These are phyloP conservation scores for Remorina albescens DNA, from an alignment of 2,797 vertebrate species.

Conservation along the genomic window DNA sequence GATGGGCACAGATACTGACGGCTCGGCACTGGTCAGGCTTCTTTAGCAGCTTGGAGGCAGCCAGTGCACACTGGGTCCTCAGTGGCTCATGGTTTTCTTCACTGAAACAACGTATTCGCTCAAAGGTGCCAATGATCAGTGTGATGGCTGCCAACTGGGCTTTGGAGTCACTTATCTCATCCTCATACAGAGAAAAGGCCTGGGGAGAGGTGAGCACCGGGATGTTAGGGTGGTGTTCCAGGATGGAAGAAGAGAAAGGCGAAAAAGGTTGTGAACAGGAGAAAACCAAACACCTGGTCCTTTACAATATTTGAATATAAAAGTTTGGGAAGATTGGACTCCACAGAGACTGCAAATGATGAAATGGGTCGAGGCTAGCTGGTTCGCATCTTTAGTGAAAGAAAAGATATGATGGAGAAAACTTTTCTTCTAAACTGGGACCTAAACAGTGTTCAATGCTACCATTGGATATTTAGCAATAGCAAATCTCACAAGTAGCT, in stretches of 20 bases:
- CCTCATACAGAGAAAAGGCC: conserved; percentile 98
- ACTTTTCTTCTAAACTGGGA: no score
- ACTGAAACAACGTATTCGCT: conserved; percentile 97
- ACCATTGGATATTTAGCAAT: no score
- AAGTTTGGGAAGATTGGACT: no score
- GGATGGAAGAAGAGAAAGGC: not conserved
- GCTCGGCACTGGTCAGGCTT: conserved; percentile 98
- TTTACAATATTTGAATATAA: not conserved
- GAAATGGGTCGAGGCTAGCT: no score
- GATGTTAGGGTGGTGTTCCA: not conserved
- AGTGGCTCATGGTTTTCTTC: conserved; percentile 98
- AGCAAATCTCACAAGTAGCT: no score
- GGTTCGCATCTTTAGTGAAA: no score
- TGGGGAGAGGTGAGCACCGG: conserved; percentile 50
- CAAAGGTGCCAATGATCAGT: conserved; percentile 97
- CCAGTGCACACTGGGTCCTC: conserved; percentile 96
- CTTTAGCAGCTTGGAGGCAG: conserved; percentile 97
- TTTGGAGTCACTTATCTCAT: conserved; percentile 99
- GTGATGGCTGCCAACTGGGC: conserved; percentile 98
- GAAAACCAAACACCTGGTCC: not conserved
- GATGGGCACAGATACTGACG: conserved; percentile 96
- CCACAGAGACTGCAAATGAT: no score
- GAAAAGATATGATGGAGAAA: no score
- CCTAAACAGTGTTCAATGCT: no score
- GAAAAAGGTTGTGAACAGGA: not conserved